Evolutionary conservation across 2,113 vertebrate species (phyloP), one percentile per base, ranked within the genome.

Genomic region (Pteruthius melanotis): DNA sequence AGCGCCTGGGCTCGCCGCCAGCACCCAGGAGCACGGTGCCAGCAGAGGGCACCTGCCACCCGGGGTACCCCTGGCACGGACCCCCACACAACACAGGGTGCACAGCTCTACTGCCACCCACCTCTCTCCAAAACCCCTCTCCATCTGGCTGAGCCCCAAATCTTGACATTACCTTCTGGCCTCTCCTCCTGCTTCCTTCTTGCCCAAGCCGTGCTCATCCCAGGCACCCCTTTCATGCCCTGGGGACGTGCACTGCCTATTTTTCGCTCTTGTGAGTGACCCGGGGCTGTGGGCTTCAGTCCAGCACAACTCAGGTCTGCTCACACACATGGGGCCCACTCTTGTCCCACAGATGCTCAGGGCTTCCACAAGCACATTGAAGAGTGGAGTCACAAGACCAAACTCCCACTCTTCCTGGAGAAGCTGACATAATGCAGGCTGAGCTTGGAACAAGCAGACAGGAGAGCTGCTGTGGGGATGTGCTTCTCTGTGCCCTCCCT

Each of bases 31-130:
- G 20, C 35, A 12, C 0, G 0, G 40, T 60, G 70, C 59, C 54
- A 60, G 72, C 64, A 90, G 72, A 64, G 69, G 68, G 50, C n/a
- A 72, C 33, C 28, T 93, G 30, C 1, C 6, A 49, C 49, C 8
- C 1, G 0, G 11, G 39, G 9, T 24, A n/a, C 42, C 44, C 15
- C 23, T 15, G 1, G 4, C 60, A 63, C 0, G 0, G 22, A 20
- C 5, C 12, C 11, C 37, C 11, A 9, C 0, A 0, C 14, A 15
- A 5, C 1, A 0, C 2, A 5, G 40, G 39, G 16, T 16, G 13
- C 30, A 7, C 0, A 0, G 35, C n/a, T 28, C 54, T 24, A 2
- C 31, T 7, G 49, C 33, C 27, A 35, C 11, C 47, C 26, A 6
- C 23, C 3, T 1, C 33, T 7, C 22, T 13, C 18, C 26, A 20